A percentile compares a stretch with the other conserved stretches of the same genome.
Evolutionary conservation across 2,797 vertebrate species (phyloP).

Genomic region (Pangasius sanitwongsei): DNA sequence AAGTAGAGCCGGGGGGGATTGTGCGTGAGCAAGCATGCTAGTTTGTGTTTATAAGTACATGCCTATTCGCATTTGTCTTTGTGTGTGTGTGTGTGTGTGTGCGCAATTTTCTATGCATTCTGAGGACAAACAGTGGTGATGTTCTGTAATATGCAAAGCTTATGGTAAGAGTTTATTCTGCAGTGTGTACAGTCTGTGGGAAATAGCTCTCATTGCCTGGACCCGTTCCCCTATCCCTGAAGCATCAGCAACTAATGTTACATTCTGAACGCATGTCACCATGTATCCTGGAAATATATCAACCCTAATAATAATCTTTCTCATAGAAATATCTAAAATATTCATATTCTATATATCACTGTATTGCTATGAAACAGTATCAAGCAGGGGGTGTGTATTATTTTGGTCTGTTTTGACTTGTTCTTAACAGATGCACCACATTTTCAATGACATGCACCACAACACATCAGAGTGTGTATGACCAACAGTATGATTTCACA

Average conservation of each 20-base stretch:
- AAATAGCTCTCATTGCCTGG: slow-evolving; percentile 44
- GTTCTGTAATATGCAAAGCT: slow-evolving; percentile 57
- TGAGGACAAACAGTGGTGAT: slow-evolving; percentile 43
- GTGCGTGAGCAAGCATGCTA: slow-evolving; percentile 49
- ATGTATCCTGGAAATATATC: slow-evolving; percentile 65
- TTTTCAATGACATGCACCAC: slow-evolving; percentile 62
- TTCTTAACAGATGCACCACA: slow-evolving; percentile 62
- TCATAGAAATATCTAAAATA: slow-evolving; percentile 72
- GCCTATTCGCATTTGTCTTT: slow-evolving; percentile 43
- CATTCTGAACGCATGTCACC: slow-evolving; percentile 55
- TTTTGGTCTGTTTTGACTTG: slow-evolving; percentile 78
- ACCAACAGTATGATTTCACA: slow-evolving; percentile 48
- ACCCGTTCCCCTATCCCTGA: slow-evolving; percentile 48
- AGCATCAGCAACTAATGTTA: slow-evolving; percentile 59
- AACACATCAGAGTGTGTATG: slow-evolving; percentile 65
- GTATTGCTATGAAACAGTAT: slow-evolving; percentile 75
- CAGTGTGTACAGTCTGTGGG: slow-evolving; percentile 27
- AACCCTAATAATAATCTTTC: slow-evolving; percentile 70
- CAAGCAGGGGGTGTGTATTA: slow-evolving; percentile 68
- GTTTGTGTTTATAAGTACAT: slow-evolving; percentile 45
- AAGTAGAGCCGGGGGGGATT: slow-evolving; percentile 29
- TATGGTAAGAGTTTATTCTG: slow-evolving; percentile 42
- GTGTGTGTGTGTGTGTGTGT: slow-evolving; percentile 16
- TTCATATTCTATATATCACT: slow-evolving; percentile 56
- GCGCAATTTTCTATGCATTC: slow-evolving; percentile 19